phyloP scores from a whole-genome alignment of 2,888 invertebrate genomes.

The Zeuzera pyrina region DNA sequence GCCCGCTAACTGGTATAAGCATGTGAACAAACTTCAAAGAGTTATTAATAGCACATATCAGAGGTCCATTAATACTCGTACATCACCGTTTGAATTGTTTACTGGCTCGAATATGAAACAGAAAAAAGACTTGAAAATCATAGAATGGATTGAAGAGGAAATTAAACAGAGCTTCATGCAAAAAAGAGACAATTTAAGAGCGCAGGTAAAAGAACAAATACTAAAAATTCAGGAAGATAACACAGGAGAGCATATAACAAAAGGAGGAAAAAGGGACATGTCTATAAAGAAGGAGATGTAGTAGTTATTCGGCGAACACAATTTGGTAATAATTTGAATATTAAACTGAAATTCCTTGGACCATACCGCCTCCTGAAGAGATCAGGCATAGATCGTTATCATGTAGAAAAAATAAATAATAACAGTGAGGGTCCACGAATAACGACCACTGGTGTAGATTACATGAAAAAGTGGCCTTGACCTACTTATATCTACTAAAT shows the following conservation, averaged over 20 bases:
- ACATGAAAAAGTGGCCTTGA: conserved; percentile 9
- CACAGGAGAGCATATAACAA: conserved; percentile 7
- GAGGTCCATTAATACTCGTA: conserved; percentile 7
- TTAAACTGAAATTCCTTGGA: conserved; percentile 10
- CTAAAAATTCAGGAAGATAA: conserved; percentile 12
- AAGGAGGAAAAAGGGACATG: conserved; percentile 8
- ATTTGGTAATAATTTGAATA: conserved; percentile 10
- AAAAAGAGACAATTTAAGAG: no score
- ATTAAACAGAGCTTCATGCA: conserved; percentile 2
- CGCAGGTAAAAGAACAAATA: conserved; percentile 11
- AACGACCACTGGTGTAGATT: conserved; percentile 8
- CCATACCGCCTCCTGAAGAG: conserved; percentile 6
- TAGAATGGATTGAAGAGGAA: conserved; percentile 2
- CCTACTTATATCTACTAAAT: no score
- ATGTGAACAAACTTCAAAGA: conserved; percentile 8
- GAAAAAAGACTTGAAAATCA: conserved; percentile 9
- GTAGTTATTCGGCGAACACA: conserved; percentile 16
- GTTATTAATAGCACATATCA: conserved; percentile 13
- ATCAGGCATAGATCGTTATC: conserved; percentile 11
- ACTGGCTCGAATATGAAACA: conserved; percentile 20
- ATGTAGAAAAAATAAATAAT: conserved; percentile 11
- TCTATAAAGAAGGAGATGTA: conserved; percentile 9
- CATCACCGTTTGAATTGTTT: conserved; percentile 19
- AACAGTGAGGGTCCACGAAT: conserved; percentile 8
- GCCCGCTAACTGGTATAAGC: no score